Conservation (phyloP, 2,888 invertebrate genomes). For the Pristionchus fissidentatus region DNA sequence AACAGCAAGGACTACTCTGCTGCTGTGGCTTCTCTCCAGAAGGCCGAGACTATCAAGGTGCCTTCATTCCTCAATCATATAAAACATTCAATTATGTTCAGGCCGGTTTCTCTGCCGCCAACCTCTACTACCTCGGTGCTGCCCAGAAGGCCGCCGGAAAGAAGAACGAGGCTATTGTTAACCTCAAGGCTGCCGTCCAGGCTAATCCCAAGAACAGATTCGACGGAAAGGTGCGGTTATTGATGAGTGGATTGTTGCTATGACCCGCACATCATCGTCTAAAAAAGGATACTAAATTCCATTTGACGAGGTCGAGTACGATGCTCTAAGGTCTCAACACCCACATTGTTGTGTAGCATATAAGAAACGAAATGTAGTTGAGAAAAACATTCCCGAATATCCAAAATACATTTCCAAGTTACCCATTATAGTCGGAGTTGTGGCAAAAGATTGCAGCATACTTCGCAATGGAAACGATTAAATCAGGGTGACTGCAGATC, state of each 20-base stretch:
- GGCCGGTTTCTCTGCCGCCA: conserved; percentile 63
- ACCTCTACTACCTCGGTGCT: conserved; percentile 62
- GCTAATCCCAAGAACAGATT: conserved; percentile 53
- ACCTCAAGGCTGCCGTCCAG: conserved; percentile 58
- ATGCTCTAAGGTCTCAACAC: too few species aligned
- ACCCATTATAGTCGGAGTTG: too few species aligned
- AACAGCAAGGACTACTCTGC: conserved; percentile 62
- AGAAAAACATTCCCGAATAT: too few species aligned
- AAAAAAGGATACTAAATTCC: neutral
- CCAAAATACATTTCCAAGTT: too few species aligned
- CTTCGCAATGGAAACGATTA: too few species aligned
- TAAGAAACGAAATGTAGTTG: too few species aligned
- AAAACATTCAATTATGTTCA: conserved; percentile 40
- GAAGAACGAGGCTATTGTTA: conserved; percentile 61
- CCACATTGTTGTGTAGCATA: too few species aligned
- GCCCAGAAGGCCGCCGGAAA: conserved; percentile 57
- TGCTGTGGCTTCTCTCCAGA: conserved; percentile 62
- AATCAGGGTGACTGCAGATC: too few species aligned
- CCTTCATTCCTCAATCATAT: neutral
- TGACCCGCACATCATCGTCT: neutral
- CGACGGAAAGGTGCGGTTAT: conserved; percentile 55
- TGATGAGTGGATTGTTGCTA: neutral
- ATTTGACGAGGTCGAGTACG: too few species aligned
- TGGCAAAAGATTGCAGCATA: too few species aligned
- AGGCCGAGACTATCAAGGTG: conserved; percentile 67